phyloP scores from a whole-genome alignment of 2,113 vertebrate species.

The Gasterosteus aculeatus region DNA sequence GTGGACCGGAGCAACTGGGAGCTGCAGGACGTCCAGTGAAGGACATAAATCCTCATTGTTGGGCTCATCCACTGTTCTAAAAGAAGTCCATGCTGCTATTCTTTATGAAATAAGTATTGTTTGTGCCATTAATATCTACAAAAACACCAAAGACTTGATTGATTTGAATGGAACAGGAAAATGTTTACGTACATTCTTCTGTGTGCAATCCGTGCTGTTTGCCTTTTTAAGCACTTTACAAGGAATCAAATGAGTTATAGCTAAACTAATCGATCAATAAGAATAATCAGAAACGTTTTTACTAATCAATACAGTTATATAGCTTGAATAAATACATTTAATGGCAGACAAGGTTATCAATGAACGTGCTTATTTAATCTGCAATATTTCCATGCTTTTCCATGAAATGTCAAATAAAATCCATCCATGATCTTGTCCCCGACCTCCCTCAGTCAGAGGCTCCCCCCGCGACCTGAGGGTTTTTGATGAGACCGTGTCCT shows the following conservation, averaged over 20 bases:
- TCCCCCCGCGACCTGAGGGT: constrained; percentile 85
- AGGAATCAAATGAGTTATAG: neutral
- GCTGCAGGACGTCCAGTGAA: neutral
- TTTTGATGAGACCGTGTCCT: constrained; percentile 83
- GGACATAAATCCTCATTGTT: neutral
- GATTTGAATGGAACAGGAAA: too few relatives aligned
- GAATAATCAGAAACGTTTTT: neutral
- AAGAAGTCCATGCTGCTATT: neutral
- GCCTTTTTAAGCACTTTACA: too few relatives aligned
- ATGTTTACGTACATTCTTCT: too few relatives aligned
- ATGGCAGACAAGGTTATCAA: too few relatives aligned
- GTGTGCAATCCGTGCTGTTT: too few relatives aligned
- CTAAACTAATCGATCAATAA: too few relatives aligned
- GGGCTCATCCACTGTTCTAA: neutral
- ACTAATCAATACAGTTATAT: neutral
- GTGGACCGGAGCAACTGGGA: constrained; percentile 7
- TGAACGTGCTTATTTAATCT: too few relatives aligned
- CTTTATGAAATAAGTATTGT: neutral
- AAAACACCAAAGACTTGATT: too few relatives aligned
- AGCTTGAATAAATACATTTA: too few relatives aligned
- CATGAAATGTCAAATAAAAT: neutral
- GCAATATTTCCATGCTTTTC: too few relatives aligned
- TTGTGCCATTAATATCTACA: too few relatives aligned
- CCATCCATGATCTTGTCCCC: neutral
- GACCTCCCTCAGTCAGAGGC: constrained; percentile 79